Evolutionary conservation across 2,888 invertebrate genomes (phyloP).

Genomic region (Craniophora ligustri): DNA sequence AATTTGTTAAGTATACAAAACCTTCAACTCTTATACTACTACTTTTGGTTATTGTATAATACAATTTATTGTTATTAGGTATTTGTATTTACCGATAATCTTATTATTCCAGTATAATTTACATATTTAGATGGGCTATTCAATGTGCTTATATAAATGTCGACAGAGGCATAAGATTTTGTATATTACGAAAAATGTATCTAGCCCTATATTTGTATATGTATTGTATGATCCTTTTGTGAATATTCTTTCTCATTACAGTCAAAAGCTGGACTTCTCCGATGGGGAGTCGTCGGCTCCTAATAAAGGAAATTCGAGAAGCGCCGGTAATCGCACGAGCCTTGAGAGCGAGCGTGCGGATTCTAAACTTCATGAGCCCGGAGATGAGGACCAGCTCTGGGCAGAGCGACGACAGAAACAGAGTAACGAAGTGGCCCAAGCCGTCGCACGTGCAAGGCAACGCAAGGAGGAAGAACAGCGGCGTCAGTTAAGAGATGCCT

Average conservation of each 20-base stretch:
- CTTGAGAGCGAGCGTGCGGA: conserved; percentile 78
- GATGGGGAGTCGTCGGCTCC: conserved; percentile 93
- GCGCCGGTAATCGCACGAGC: conserved; percentile 70
- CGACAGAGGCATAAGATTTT: no score
- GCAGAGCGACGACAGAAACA: conserved; percentile 91
- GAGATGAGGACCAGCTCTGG: conserved; percentile 89
- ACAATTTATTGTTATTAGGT: no score
- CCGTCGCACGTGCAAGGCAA: conserved; percentile 94
- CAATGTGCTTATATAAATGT: no score
- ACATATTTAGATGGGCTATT: no score
- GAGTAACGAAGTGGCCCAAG: conserved; percentile 92
- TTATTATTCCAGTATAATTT: no score
- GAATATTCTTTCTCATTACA: conserved; percentile 67
- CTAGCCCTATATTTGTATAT: no score
- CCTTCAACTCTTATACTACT: no score
- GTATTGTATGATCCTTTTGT: no score
- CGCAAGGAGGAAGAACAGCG: conserved; percentile 97
- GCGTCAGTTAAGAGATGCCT: conserved; percentile 84
- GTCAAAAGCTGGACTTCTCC: conserved; percentile 97
- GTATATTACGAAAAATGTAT: no score
- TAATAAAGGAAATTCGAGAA: conserved; percentile 71
- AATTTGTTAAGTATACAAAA: no score
- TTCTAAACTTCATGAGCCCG: conserved; percentile 75
- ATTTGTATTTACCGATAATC: no score
- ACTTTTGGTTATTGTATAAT: no score